A percentile compares a stretch with the other conserved stretches of the same genome.
These are phyloP conservation scores for Agriotes lineatus DNA, from an alignment of 2,888 invertebrate genomes.

Conservation along the genomic window DNA sequence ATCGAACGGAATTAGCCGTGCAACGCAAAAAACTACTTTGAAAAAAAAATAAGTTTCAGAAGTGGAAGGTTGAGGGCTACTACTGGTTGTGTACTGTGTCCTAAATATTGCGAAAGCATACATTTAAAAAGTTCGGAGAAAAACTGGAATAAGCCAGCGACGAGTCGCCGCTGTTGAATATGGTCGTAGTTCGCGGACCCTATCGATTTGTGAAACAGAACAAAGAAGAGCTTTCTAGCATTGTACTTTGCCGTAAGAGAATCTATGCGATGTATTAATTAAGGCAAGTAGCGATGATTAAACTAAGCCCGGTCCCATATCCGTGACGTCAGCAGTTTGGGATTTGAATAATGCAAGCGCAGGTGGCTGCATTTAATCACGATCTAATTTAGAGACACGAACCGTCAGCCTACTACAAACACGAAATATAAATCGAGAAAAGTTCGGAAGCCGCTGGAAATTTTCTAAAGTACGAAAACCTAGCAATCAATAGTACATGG, in stretches of 20 bases:
- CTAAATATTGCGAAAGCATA: constrained; percentile 25
- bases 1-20: background rate
- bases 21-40: background rate
- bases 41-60: background rate
- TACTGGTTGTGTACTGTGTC: constrained; percentile 19
- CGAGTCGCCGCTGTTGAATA: constrained; percentile 34
- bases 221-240: constrained; percentile 28
- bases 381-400: background rate
- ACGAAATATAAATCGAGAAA: background rate
- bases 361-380: constrained; percentile 1
- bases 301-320: background rate
- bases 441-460: no score
- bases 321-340: background rate
- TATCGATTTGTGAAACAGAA: constrained; percentile 29
- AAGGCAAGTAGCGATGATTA: background rate
- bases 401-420: background rate
- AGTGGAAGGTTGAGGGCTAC: constrained; percentile 6
- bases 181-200: constrained; percentile 27
- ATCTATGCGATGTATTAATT: background rate
- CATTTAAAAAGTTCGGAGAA: constrained; percentile 24
- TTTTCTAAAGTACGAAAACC: background rate
- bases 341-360: constrained; percentile 2
- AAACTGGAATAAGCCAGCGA: constrained; percentile 25
- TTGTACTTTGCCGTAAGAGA: background rate
- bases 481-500: background rate